phyloP scores from a whole-genome alignment of 2,888 invertebrate species.

The Salticus scenicus region DNA sequence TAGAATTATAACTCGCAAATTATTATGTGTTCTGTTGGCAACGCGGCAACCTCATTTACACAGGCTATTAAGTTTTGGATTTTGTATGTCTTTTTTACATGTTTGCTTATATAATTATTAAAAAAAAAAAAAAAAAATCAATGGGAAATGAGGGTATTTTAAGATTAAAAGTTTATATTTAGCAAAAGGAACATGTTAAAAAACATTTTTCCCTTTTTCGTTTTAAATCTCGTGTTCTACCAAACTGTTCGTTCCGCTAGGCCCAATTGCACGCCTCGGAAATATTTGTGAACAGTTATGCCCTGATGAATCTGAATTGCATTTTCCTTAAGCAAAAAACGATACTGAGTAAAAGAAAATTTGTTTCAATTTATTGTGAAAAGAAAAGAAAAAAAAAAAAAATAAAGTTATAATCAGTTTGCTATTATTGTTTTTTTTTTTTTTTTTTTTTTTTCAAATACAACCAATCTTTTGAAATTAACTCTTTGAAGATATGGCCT shows the following conservation, averaged over 20 bases:
- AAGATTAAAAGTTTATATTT: conserved; percentile 17
- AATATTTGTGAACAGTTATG: conserved; percentile 59
- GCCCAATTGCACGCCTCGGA: conserved; percentile 39
- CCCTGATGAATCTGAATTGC: conserved; percentile 17
- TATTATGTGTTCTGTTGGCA: no score
- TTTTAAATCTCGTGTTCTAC: conserved; percentile 2
- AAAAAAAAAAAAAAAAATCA: no score
- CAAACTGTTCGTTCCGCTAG: conserved; percentile 41
- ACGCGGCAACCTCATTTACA: no score
- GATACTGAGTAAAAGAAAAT: conserved; percentile 10
- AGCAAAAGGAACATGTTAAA: conserved; percentile 7
- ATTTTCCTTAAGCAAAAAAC: conserved; percentile 43
- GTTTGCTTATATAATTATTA: no score
- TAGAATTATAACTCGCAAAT: no score
- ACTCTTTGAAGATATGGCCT: not conserved
- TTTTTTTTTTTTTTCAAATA: not conserved
- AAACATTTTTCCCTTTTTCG: conserved; percentile 1
- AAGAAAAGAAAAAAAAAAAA: no score
- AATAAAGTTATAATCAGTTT: not conserved
- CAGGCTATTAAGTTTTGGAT: no score
- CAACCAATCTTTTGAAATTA: not conserved
- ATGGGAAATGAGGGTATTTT: no score
- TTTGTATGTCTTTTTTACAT: no score
- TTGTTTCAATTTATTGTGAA: conserved; percentile 41
- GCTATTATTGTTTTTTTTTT: no score